These are phyloP conservation scores for Drosophila algonquin DNA, from an alignment of 2,888 invertebrate species.

Conservation along the genomic window DNA sequence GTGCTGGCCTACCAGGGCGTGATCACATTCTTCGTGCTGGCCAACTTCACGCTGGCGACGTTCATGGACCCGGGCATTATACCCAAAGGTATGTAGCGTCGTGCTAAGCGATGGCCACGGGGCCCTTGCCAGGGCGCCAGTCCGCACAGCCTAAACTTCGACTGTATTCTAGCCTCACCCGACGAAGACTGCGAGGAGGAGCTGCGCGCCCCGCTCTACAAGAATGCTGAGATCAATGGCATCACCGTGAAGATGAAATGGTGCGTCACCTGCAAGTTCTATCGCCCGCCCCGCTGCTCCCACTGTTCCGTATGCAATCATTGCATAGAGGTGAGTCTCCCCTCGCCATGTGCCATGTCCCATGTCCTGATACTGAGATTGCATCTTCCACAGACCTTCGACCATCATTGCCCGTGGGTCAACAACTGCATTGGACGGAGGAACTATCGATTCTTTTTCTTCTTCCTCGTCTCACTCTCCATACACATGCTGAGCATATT, in stretches of 20 bases:
- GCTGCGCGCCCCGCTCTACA: constrained; percentile 97
- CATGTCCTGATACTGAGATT: neutral
- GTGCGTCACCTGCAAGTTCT: constrained; percentile 99
- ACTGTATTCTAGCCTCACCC: constrained; percentile 90
- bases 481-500: constrained; percentile 99
- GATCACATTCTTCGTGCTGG: constrained; percentile 97
- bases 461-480: constrained; percentile 97
- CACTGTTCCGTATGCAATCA: constrained; percentile 99
- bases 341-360: too few relatives aligned
- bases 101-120: constrained; percentile 31
- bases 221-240: constrained; percentile 98
- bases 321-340: constrained; percentile 93
- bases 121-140: constrained; percentile 14
- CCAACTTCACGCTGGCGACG: constrained; percentile 99
- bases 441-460: constrained; percentile 99
- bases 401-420: constrained; percentile 99
- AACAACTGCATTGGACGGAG: constrained; percentile 98
- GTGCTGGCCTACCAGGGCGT: constrained; percentile 96
- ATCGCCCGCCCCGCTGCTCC: constrained; percentile 98
- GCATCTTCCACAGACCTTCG: constrained; percentile 91
- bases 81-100: constrained; percentile 92
- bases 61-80: constrained; percentile 99
- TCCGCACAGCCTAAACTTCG: constrained; percentile 72
- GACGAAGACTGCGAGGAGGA: constrained; percentile 99
- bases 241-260: constrained; percentile 99